Evolutionary conservation across 2,113 vertebrate genomes (phyloP).

Genomic region (Pteruthius melanotis): DNA sequence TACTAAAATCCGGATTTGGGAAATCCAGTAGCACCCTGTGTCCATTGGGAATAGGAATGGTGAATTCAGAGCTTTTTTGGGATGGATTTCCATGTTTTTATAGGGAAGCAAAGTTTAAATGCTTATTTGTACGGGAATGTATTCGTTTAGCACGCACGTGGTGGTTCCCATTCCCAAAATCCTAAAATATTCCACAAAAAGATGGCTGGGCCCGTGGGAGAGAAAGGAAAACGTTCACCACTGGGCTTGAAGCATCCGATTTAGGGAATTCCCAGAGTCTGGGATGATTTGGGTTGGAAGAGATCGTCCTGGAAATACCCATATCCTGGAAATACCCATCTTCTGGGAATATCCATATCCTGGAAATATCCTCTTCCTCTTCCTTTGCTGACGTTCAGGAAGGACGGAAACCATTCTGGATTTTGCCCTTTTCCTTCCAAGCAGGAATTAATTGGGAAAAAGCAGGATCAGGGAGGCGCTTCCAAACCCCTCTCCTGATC

Average conservation of each 20-base stretch:
- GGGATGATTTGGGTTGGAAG: neutral
- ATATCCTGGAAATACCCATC: too few relatives aligned
- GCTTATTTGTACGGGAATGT: neutral
- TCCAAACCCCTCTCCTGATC: too few relatives aligned
- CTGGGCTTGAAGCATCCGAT: neutral
- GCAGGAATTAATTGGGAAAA: neutral
- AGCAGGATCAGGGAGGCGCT: neutral
- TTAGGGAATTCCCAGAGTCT: neutral
- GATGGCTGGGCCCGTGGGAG: neutral
- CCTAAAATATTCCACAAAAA: neutral
- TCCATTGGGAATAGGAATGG: fast-evolving
- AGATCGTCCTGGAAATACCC: neutral
- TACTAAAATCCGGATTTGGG: neutral
- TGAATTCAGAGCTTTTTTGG: neutral
- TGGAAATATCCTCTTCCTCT: neutral
- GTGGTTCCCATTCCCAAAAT: neutral
- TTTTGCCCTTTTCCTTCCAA: neutral
- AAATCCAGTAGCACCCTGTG: fast-evolving
- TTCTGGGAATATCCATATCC: neutral
- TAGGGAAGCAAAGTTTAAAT: neutral
- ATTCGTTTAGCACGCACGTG: neutral
- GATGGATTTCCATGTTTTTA: neutral
- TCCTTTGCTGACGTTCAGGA: neutral
- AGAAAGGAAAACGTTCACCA: neutral
- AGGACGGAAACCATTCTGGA: neutral